phyloP scores from a whole-genome alignment of 2,888 invertebrate species.

The Smittia sp. region DNA sequence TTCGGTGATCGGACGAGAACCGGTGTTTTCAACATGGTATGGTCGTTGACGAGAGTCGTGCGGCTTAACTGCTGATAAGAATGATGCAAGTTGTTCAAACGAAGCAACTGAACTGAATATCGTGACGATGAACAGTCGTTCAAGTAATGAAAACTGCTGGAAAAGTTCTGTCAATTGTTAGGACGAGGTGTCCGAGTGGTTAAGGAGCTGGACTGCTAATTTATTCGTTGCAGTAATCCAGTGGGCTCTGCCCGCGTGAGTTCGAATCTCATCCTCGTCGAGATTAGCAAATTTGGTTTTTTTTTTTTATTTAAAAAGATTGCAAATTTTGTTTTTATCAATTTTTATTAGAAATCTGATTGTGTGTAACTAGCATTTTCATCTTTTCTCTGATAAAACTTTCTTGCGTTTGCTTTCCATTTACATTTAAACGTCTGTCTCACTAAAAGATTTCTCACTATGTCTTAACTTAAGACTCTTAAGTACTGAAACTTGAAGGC shows the following conservation, averaged over 20 bases:
- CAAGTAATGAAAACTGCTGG: too few relatives aligned
- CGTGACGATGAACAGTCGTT: too few relatives aligned
- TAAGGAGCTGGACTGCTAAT: constrained; percentile 33
- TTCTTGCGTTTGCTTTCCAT: constrained; percentile 22
- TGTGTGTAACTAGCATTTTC: constrained; percentile 38
- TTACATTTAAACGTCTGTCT: constrained; percentile 32
- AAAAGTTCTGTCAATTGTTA: neutral
- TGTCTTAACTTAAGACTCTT: too few relatives aligned
- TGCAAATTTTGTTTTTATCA: constrained; percentile 11
- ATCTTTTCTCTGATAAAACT: constrained; percentile 31
- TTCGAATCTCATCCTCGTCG: constrained; percentile 37
- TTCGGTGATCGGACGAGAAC: too few relatives aligned
- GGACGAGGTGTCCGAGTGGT: constrained; percentile 30
- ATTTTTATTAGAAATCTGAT: constrained; percentile 28
- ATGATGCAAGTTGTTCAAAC: too few relatives aligned
- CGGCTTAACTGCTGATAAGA: too few relatives aligned
- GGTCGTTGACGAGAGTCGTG: too few relatives aligned
- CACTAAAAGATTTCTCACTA: constrained; percentile 25
- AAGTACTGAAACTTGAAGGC: constrained; percentile 41
- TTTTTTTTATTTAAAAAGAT: neutral
- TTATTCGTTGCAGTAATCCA: too few relatives aligned
- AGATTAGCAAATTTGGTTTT: constrained; percentile 1
- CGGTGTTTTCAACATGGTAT: too few relatives aligned
- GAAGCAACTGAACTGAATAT: too few relatives aligned
- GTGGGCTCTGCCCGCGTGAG: constrained; percentile 35